Evolutionary conservation across 2,113 vertebrate species (phyloP), one percentile per base, ranked within the genome.

Genomic region (Protobothrops mucrosquamatus): DNA sequence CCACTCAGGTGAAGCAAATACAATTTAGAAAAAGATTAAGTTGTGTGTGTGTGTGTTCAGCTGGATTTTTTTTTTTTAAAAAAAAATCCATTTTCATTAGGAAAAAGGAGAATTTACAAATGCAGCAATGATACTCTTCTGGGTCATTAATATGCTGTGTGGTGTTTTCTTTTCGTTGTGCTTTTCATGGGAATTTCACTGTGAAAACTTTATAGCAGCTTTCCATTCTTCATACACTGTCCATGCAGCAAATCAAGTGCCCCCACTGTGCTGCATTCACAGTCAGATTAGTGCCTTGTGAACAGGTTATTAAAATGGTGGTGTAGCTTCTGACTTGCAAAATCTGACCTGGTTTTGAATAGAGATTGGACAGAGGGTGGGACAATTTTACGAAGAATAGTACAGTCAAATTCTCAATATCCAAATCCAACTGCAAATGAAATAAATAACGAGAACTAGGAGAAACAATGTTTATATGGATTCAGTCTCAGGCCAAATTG

Each of bases 211-310:
- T 95, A 96, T 64, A 85, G 74, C 94, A 91, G 89, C 95, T 95
- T 85, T 0, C 3, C 94, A 93, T 97, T 95, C 85, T 95, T 97
- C 97, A 97, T 92, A 89, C 61, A 57, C 85, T 94, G 91, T 94
- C 94, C 94, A 89, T 29, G 18, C 26, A 91, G n/a, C 91, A 95
- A 94, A 95, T 64, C 55, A 0, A 15, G 91, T 94, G 92, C 95
- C 94, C 96, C 95, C 94, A 97, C 96, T 94, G 96, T 69, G 97
- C 95, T 94, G 95, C 95, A 98, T 98, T 98, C 97, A 97, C 97
- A 98, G 97, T 98, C 97, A 98, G 97, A 98, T 97, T 96, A 97
- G 94, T 96, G 94, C 24, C 4, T 95, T 96, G 96, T 97, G 96
- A 97, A 97, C 95, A 95, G 96, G 94, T 91, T 96, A 96, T 95